Percentiles rank a stretch among this genome's conserved stretches.
Evolutionary conservation across 2,113 vertebrate species (phyloP).

Genomic region (Nesoenas mayeri): DNA sequence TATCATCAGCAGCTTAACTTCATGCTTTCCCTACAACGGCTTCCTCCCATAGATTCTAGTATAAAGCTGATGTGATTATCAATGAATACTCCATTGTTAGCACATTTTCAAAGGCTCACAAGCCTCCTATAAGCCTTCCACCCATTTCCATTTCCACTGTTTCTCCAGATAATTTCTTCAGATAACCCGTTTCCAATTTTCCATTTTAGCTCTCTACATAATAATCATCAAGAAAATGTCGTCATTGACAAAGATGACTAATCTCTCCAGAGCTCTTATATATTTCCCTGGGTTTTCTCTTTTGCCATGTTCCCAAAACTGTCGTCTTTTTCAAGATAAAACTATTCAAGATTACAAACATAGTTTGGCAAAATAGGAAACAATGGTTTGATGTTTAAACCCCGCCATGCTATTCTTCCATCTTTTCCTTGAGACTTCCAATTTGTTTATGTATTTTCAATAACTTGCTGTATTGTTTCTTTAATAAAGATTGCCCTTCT

Average conservation of each 20-base stretch:
- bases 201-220: slow-evolving; percentile 28
- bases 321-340: slow-evolving; percentile 27
- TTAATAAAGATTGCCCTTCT: not conserved
- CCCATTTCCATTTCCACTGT: slow-evolving; percentile 62
- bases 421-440: not conserved
- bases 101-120: slow-evolving; percentile 28
- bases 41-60: slow-evolving; percentile 37
- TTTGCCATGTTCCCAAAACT: slow-evolving; percentile 27
- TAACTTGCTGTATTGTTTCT: not conserved
- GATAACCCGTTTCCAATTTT: slow-evolving; percentile 56
- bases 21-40: not conserved
- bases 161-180: slow-evolving; percentile 52
- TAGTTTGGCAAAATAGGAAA: not conserved
- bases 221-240: not conserved
- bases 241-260: not conserved
- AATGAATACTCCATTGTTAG: slow-evolving; percentile 57
- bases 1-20: not conserved
- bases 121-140: slow-evolving; percentile 25
- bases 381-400: not conserved
- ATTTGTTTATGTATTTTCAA: not conserved
- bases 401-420: slow-evolving; percentile 1
- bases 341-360: slow-evolving; percentile 16
- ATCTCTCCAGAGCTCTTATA: not conserved
- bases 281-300: slow-evolving; percentile 20
- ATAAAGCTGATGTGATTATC: not conserved